Evolutionary conservation across 1,140 invertebrate genomes (phyloP), one percentile per base, ranked within the genome.

Genomic region (Phymorhynchus buccinoides): DNA sequence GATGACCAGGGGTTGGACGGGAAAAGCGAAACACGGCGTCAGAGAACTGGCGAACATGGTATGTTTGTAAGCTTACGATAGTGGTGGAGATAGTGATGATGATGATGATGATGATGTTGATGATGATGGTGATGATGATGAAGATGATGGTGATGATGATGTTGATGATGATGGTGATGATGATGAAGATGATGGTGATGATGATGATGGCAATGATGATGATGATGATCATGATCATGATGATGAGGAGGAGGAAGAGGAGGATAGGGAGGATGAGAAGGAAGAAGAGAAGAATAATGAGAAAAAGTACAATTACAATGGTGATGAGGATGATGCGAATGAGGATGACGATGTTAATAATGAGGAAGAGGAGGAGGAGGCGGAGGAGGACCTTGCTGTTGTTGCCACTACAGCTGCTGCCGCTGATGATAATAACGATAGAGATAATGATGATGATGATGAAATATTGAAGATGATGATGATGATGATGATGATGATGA

Each of bases 21-120:
- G 3, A 35, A 32, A 16, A 39, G 37, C 3, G 62, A n/a, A 18
- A 68, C 37, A 16, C 3, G 62, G 3, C n/a, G 30, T 18, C n/a
- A 12, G 14, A 39, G 41, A 27, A 83, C 81, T 4, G 81, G 39
- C 14, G 81, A 83, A 83, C 39, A 68, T 44, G 81, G 81, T 83
- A 7, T 9, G 81, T 1, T 16, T 18, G 6, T 14, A 1, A 18
- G 0, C 41, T 77, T 77, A 35, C 22, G 2, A n/a, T 32, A 6
- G 9, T 39, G 32, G 4, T 27, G 9, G 39, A 42, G 9, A 42
- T 79, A 4, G 32, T 18, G 30, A 16, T 1, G 37, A 7, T 75
- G 35, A 16, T 37, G 68, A 9, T 37, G 68, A 12, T 42, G 37
- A 3, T 30, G 37, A 30, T 3, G n/a, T 32, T 80, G 3, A 16